phyloP scores from a whole-genome alignment of 2,888 invertebrate genomes.

The Lasioglossum oenotherae region DNA sequence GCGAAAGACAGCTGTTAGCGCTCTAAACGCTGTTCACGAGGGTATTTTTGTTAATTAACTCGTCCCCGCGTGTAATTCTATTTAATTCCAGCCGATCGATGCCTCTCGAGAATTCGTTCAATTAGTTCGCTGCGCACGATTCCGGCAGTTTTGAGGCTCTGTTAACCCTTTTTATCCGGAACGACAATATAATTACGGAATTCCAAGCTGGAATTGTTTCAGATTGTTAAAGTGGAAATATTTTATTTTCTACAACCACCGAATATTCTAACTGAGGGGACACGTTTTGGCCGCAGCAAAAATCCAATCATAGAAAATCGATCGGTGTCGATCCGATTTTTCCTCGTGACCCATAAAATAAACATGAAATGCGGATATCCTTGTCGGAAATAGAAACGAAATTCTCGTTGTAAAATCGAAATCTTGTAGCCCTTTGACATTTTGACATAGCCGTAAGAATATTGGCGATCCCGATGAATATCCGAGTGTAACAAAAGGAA shows the following conservation, averaged over 20 bases:
- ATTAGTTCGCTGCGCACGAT: conserved; percentile 28
- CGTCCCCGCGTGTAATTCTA: neutral
- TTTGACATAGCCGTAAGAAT: neutral
- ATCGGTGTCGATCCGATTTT: neutral
- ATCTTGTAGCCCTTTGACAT: neutral
- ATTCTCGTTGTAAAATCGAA: conserved; percentile 9
- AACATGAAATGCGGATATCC: neutral
- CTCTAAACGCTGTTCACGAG: neutral
- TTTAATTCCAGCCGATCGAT: conserved; percentile 4
- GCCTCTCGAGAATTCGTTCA: neutral
- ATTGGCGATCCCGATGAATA: neutral
- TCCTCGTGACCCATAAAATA: neutral
- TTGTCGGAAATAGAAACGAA: neutral
- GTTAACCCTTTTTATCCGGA: conserved; percentile 7
- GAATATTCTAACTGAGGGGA: neutral
- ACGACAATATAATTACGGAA: neutral
- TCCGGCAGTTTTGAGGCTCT: conserved; percentile 11
- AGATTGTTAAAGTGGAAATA: too few relatives aligned
- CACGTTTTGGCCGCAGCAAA: neutral
- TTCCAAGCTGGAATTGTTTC: neutral
- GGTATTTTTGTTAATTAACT: conserved; percentile 26
- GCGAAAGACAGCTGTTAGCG: neutral
- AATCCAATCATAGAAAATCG: conserved; percentile 4
- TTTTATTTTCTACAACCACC: neutral
- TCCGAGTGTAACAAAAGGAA: neutral